phyloP scores from a whole-genome alignment of 1,140 invertebrate genomes.

The Lucilia sericata region DNA sequence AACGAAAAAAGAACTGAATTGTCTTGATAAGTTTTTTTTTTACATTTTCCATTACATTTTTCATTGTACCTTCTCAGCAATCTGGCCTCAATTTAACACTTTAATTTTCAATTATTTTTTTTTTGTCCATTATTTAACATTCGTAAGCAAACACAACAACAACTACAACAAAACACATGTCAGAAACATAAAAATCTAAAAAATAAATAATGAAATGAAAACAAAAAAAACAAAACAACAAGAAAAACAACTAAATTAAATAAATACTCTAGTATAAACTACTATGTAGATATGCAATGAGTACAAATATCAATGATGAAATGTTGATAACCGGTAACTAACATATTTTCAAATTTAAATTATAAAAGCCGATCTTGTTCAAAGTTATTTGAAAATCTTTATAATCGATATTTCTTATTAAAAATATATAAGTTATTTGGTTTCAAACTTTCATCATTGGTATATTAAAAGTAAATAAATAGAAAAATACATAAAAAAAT shows the following conservation, averaged over 20 bases:
- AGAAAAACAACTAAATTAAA: neutral
- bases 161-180: slow-evolving; percentile 9
- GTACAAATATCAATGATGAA: neutral
- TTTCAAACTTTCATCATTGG: no score
- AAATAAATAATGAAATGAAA: neutral
- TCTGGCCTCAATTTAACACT: neutral
- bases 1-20: no score
- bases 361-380: no score
- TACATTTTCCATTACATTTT: neutral
- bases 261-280: neutral
- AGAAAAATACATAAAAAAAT: neutral
- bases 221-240: neutral
- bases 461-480: neutral
- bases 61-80: neutral
- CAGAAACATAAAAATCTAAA: slow-evolving; percentile 21
- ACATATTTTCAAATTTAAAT: no score
- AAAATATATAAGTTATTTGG: neutral
- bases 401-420: no score
- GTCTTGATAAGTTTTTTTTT: no score
- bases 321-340: no score
- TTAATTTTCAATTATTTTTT: slow-evolving; percentile 3
- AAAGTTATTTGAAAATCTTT: no score
- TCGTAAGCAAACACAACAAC: neutral
- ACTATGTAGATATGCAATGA: neutral
- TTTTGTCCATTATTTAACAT: neutral